Conservation (phyloP, 2,113 vertebrate species). For the Strigops habroptila region DNA sequence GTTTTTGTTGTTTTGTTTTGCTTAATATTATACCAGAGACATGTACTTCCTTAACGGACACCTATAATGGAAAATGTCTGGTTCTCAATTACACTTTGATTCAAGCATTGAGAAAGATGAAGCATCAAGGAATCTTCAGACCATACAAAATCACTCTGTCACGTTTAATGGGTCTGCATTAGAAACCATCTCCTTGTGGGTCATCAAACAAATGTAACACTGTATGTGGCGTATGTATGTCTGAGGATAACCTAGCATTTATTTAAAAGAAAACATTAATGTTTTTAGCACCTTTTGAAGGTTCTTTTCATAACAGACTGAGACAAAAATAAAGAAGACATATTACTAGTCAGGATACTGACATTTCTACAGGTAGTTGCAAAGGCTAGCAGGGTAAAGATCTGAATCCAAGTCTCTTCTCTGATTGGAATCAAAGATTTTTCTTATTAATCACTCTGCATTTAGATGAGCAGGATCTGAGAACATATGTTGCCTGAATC, state of each 20-base stretch:
- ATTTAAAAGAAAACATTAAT: not conserved
- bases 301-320: not conserved
- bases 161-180: not conserved
- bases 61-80: not conserved
- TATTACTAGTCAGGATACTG: not conserved
- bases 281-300: not conserved
- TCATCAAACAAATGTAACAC: not conserved
- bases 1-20: not conserved
- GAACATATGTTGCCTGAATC: not conserved
- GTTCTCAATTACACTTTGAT: not conserved
- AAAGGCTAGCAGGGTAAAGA: not conserved
- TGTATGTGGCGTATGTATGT: not conserved
- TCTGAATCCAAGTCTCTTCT: not conserved
- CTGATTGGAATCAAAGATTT: not conserved
- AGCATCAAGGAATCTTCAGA: not conserved
- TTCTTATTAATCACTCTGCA: not conserved
- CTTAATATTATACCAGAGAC: not conserved
- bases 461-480: not conserved
- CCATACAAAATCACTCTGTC: not conserved
- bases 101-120: not conserved
- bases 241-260: not conserved
- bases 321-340: not conserved
- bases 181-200: not conserved
- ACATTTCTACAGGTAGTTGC: not conserved
- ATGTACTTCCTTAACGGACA: not conserved